A percentile compares a stretch with the other conserved stretches of the same genome.
Evolutionary conservation across 2,888 invertebrate species (phyloP).

Genomic region (Hemistola chrysoprasaria): DNA sequence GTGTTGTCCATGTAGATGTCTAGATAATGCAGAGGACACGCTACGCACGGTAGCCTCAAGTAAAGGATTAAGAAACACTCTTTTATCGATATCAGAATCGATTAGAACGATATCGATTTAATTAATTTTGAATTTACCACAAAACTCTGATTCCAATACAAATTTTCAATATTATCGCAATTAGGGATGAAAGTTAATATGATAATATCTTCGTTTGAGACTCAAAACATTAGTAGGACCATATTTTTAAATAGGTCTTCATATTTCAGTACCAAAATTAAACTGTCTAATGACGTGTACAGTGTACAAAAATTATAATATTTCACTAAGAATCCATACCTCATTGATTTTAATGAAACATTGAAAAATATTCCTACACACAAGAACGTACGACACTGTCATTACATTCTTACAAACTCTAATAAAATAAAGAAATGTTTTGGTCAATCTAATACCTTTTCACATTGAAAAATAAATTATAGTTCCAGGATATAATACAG

Average conservation of each 20-base stretch:
- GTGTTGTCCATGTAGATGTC: slow-evolving; percentile 64
- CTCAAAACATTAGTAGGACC: no score
- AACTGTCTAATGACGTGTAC: background rate
- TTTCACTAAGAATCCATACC: slow-evolving; percentile 11
- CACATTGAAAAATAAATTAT: background rate
- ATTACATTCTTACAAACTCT: slow-evolving; percentile 12
- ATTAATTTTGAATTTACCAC: slow-evolving; percentile 12
- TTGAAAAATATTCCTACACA: slow-evolving; percentile 20
- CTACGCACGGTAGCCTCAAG: slow-evolving; percentile 22
- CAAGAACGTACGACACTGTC: slow-evolving; percentile 14
- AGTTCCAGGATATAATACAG: background rate
- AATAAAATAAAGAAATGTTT: slow-evolving; percentile 2
- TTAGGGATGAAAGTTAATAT: no score
- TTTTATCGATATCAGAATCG: slow-evolving; percentile 28
- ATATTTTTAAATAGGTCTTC: no score
- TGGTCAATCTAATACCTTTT: slow-evolving; percentile 1
- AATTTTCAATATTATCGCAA: no score
- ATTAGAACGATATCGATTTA: slow-evolving; percentile 14
- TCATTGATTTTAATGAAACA: slow-evolving; percentile 27
- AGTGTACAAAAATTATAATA: slow-evolving; percentile 3
- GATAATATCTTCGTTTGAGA: no score
- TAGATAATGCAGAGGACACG: slow-evolving; percentile 53
- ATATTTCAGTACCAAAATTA: no score
- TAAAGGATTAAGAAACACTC: slow-evolving; percentile 14
- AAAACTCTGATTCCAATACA: background rate